phyloP scores from a whole-genome alignment of 2,888 invertebrate species.

The Sphecodes monilicornis region DNA sequence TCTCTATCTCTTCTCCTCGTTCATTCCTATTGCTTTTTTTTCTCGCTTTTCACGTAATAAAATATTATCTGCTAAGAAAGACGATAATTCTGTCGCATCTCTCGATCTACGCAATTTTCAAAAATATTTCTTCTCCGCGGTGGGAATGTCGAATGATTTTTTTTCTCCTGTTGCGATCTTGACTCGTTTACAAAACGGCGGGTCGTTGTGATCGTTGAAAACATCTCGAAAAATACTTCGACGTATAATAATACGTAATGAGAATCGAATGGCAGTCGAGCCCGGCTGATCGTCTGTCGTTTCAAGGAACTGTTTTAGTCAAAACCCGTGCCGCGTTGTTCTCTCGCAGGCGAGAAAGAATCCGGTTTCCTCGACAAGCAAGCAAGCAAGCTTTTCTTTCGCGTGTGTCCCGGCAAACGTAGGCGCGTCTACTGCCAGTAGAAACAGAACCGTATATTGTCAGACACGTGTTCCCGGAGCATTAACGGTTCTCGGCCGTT shows the following conservation, averaged over 20 bases:
- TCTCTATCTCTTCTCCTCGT: not conserved
- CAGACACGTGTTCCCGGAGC: slow-evolving; percentile 17
- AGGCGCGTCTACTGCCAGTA: slow-evolving; percentile 30
- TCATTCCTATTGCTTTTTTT: slow-evolving; percentile 14
- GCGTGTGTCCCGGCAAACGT: slow-evolving; percentile 8
- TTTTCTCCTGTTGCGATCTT: not conserved
- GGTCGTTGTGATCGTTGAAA: not conserved
- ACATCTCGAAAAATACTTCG: slow-evolving; percentile 1
- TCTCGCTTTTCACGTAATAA: slow-evolving; percentile 44
- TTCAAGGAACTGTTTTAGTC: not conserved
- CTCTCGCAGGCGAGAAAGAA: not conserved
- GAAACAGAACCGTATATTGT: slow-evolving; percentile 19
- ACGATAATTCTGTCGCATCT: slow-evolving; percentile 28
- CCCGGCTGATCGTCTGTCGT: not conserved
- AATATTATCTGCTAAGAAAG: slow-evolving; percentile 54
- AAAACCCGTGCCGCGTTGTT: not conserved
- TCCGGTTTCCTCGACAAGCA: not conserved
- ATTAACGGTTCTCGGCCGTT: not conserved
- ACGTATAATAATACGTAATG: not conserved
- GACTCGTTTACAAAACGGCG: not conserved
- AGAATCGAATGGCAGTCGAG: not conserved
- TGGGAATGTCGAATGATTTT: slow-evolving; percentile 57
- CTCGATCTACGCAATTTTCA: slow-evolving; percentile 15
- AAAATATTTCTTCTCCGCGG: slow-evolving; percentile 46
- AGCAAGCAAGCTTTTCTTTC: not conserved